Percentiles rank a stretch among this genome's conserved stretches.
These are phyloP conservation scores for Arenicola marina DNA, from an alignment of 2,888 invertebrate genomes.

Conservation along the genomic window DNA sequence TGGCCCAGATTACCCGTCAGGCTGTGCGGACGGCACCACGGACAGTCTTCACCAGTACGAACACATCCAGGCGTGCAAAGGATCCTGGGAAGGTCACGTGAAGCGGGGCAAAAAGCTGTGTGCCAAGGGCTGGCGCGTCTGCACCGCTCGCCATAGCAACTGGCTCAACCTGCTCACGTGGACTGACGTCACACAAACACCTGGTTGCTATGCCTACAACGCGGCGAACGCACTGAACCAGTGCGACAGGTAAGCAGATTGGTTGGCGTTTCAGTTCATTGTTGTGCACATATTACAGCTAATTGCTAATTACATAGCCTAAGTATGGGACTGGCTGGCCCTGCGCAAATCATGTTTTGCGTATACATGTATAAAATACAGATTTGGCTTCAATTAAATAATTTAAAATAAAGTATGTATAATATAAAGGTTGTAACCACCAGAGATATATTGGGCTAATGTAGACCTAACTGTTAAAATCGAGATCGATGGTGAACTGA, in stretches of 20 bases:
- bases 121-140: slow-evolving; percentile 56
- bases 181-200: slow-evolving; percentile 48
- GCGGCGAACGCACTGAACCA: slow-evolving; percentile 48
- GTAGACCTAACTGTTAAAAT: too few relatives aligned
- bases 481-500: too few relatives aligned
- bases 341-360: too few relatives aligned
- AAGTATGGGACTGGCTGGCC: neutral
- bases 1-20: slow-evolving; percentile 53
- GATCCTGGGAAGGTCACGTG: slow-evolving; percentile 57
- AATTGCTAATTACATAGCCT: neutral
- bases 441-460: too few relatives aligned
- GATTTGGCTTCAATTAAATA: too few relatives aligned
- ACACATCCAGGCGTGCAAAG: slow-evolving; percentile 53
- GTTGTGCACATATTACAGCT: too few relatives aligned
- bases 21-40: slow-evolving; percentile 53
- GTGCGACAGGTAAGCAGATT: slow-evolving; percentile 46
- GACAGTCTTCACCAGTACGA: slow-evolving; percentile 49
- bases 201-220: slow-evolving; percentile 59
- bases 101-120: slow-evolving; percentile 48
- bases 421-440: too few relatives aligned
- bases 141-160: slow-evolving; percentile 45
- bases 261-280: too few relatives aligned
- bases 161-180: slow-evolving; percentile 47
- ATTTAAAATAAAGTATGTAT: too few relatives aligned
- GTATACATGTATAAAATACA: too few relatives aligned